Evolutionary conservation across 1,140 invertebrate genomes (phyloP).

Genomic region (Ericerus pela): DNA sequence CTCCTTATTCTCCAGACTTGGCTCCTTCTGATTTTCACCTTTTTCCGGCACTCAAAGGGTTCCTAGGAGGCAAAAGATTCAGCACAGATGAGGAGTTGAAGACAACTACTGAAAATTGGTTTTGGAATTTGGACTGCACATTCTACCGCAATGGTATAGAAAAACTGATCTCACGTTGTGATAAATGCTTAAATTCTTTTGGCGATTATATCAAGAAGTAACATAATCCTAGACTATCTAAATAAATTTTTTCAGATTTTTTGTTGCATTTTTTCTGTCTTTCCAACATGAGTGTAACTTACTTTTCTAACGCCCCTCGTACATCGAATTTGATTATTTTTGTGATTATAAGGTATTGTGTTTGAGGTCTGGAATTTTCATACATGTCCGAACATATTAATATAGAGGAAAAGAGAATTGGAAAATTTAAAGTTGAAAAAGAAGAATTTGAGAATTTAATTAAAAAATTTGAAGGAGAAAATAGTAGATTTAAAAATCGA

Average conservation of each 20-base stretch:
- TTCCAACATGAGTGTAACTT: background rate
- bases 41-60: slow-evolving; percentile 20
- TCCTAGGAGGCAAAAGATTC: slow-evolving; percentile 18
- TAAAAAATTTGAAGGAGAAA: too few species aligned
- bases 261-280: background rate
- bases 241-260: background rate
- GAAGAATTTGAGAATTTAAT: too few species aligned
- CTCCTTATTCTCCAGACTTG: slow-evolving; percentile 16
- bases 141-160: slow-evolving; percentile 9
- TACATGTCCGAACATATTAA: too few species aligned
- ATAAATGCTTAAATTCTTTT: slow-evolving; percentile 16
- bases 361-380: too few species aligned
- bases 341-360: too few species aligned
- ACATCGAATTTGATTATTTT: too few species aligned
- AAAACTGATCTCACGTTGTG: slow-evolving; percentile 13
- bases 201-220: slow-evolving; percentile 21
- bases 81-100: slow-evolving; percentile 10
- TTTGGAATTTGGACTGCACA: background rate
- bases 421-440: too few species aligned
- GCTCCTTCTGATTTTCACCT: slow-evolving; percentile 22
- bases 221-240: background rate
- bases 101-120: background rate
- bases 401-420: too few species aligned
- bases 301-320: background rate
- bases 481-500: too few species aligned